Base-by-base conservation (phyloP, 2,797 vertebrate species). In the Argentina silus region DNA sequence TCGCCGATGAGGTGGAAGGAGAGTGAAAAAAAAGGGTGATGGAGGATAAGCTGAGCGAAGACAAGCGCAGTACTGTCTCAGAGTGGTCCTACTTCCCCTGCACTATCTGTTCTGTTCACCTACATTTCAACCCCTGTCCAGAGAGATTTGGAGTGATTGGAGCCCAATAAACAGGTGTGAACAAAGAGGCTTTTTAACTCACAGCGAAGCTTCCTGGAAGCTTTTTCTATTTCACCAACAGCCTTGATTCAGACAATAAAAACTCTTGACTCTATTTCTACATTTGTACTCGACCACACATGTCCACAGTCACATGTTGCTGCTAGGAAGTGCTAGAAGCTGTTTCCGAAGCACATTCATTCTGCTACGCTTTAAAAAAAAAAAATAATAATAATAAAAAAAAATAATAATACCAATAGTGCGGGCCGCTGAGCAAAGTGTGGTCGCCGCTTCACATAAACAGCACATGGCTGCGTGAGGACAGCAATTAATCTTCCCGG, bases 401-500 rank as follows among this genome's bases (percentile, higher is more conserved):
- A n/a, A 69, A 8, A 44, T n/a, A n/a, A n/a, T n/a, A 45, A 0
- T 10, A 70, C 61, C 67, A 21, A 53, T 2, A 12, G 43, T 14
- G 7, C n/a, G 23, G 73, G 61, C 69, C 65, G 42, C 10, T 0
- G 76, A 70, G 67, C 80, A 65, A 76, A 85, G 51, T 70, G 78
- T 66, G 76, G 84, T 82, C 74, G 65, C 69, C 19, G 57, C 73
- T 81, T 83, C 69, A 17, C 72, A 79, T 79, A 86, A 90, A 88
- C 84, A 86, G 78, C 81, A 75, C 76, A 74, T 63, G 75, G 72
- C 74, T 60, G 56, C 68, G 67, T 44, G 10, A 81, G 86, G 86
- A 88, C 79, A 86, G 76, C 83, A 17, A 89, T 88, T 85, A 82
- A 84, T 90, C 87, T 68, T 74, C 69, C 68, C 11, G 48, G 69